Percentiles rank a stretch among this genome's conserved stretches.
Evolutionary conservation across 2,888 invertebrate genomes (phyloP).

Genomic region (Phengaris arion): DNA sequence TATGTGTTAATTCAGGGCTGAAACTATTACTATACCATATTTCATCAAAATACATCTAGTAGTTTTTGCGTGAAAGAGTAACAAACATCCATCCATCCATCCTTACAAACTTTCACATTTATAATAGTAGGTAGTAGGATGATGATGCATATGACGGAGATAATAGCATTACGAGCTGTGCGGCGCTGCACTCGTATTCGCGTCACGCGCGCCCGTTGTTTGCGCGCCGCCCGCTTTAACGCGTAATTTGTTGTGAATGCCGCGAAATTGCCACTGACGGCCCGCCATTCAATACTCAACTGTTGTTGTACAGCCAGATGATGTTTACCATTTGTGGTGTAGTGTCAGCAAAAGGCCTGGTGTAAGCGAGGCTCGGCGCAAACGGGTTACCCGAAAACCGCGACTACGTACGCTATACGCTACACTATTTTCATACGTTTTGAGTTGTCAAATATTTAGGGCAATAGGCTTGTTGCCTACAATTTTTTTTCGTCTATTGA

Average conservation of each 20-base stretch:
- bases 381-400: no score
- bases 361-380: neutral
- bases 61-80: no score
- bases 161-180: conserved; percentile 41
- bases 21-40: no score
- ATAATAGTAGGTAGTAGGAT: neutral
- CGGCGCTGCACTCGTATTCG: conserved; percentile 62
- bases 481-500: no score
- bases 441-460: no score
- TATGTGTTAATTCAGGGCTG: no score
- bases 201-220: conserved; percentile 77
- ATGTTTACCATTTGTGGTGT: neutral
- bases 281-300: conserved; percentile 63
- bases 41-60: no score
- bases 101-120: no score
- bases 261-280: conserved; percentile 74
- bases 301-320: conserved; percentile 33
- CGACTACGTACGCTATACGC: no score
- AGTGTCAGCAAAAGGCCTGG: neutral
- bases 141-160: neutral
- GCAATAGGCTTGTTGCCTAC: no score
- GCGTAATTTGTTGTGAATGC: conserved; percentile 77
- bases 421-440: no score
- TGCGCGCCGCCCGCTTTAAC: conserved; percentile 68
- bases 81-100: no score